A percentile compares a stretch with the other conserved stretches of the same genome.
These are phyloP conservation scores for Bombus vancouverensis DNA, from an alignment of 1,140 invertebrate species.

Conservation along the genomic window DNA sequence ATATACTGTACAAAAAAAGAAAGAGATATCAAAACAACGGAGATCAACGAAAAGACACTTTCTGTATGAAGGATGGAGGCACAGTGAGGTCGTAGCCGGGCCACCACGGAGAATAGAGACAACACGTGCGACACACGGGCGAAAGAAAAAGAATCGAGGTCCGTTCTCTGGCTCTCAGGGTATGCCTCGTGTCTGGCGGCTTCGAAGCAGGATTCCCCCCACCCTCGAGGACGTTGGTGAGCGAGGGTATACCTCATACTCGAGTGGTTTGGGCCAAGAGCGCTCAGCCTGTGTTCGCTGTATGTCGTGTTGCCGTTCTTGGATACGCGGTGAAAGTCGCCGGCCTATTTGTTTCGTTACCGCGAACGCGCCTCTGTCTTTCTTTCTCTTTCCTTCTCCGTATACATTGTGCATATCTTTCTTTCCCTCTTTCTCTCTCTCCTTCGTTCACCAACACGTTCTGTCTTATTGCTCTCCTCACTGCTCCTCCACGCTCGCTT, in stretches of 20 bases:
- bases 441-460: background rate
- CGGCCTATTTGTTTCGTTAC: constrained; percentile 80
- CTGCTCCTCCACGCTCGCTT: background rate
- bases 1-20: background rate
- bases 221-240: background rate
- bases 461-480: background rate
- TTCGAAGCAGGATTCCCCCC: constrained; percentile 31
- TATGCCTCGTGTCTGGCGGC: constrained; percentile 50
- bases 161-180: constrained; percentile 22
- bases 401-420: background rate
- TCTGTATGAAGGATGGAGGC: background rate
- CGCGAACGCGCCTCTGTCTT: constrained; percentile 62
- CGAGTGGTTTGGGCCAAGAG: constrained; percentile 26
- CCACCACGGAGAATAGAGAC: background rate
- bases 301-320: constrained; percentile 61
- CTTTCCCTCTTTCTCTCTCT: background rate
- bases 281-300: constrained; percentile 54
- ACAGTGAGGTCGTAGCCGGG: background rate
- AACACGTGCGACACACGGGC: constrained; percentile 53
- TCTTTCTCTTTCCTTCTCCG: constrained; percentile 13
- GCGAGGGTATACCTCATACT: constrained; percentile 19
- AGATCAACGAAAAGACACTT: background rate
- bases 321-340: constrained; percentile 78
- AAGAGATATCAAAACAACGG: background rate
- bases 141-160: constrained; percentile 52